Conservation (phyloP, 2,797 vertebrate species). For the Etheostoma perlongum region DNA sequence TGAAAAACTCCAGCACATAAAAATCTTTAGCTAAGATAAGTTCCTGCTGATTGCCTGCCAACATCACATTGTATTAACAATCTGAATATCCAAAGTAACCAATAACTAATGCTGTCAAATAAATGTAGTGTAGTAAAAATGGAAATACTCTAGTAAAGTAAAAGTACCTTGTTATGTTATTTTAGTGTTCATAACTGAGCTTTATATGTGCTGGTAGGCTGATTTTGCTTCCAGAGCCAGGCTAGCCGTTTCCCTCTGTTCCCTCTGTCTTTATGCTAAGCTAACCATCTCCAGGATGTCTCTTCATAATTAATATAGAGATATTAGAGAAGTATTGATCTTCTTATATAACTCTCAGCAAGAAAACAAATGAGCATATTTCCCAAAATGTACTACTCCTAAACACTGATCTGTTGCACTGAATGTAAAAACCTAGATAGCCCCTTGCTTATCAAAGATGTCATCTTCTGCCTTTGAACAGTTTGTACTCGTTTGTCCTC, state of each 20-base stretch:
- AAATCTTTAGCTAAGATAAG: too few relatives aligned
- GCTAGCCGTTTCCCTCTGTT: too few relatives aligned
- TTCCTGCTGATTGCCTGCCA: too few relatives aligned
- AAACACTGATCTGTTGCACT: conserved; percentile 6
- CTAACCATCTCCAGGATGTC: not conserved
- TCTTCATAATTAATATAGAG: not conserved
- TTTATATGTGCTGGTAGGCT: too few relatives aligned
- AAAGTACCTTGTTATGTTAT: too few relatives aligned
- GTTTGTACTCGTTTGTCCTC: conserved; percentile 31
- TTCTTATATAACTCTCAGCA: not conserved
- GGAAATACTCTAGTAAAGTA: too few relatives aligned
- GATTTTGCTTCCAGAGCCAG: too few relatives aligned
- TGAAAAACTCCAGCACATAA: not conserved
- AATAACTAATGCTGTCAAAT: not conserved
- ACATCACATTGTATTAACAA: too few relatives aligned
- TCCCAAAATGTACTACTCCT: not conserved
- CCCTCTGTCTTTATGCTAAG: not conserved
- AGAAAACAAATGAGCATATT: not conserved
- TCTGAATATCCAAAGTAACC: not conserved
- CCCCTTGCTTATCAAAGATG: conserved; percentile 5
- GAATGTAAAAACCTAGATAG: not conserved
- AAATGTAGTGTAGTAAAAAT: not conserved
- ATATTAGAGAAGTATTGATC: too few relatives aligned
- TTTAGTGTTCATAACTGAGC: too few relatives aligned
- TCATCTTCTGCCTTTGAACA: conserved; percentile 32